A percentile compares a stretch with the other conserved stretches of the same genome.
Conservation (phyloP, 92 coral and sea anemone species). For the Siderastrea siderea region DNA sequence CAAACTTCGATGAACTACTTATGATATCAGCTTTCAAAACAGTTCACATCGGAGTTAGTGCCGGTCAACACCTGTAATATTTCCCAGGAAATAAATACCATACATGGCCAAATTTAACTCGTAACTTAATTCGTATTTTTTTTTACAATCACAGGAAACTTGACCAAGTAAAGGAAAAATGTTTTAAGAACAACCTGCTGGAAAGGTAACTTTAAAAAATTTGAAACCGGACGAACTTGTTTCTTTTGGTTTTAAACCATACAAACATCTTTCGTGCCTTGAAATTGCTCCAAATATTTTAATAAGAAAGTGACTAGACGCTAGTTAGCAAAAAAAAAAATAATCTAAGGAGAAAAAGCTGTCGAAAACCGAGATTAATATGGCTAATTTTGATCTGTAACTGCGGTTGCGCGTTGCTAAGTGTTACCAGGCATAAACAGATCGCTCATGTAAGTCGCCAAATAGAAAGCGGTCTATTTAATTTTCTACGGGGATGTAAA, state of each 20-base stretch:
- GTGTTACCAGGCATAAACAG: neutral
- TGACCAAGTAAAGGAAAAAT: too few species aligned
- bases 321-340: too few species aligned
- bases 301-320: too few species aligned
- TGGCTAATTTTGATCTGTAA: neutral
- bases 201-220: too few species aligned
- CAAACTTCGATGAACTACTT: neutral
- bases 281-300: too few species aligned
- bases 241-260: too few species aligned
- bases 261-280: too few species aligned
- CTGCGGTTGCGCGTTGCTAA: conserved; percentile 1
- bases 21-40: conserved; percentile 18
- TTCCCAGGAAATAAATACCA: neutral
- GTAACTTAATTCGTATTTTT: too few species aligned
- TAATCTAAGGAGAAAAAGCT: neutral
- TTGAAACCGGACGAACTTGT: too few species aligned
- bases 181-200: too few species aligned
- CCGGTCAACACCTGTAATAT: conserved; percentile 10
- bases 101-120: too few species aligned
- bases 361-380: neutral
- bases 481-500: neutral
- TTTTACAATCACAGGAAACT: too few species aligned
- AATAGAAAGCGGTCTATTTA: neutral
- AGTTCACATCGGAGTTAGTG: neutral
- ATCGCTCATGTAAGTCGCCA: neutral